Base-by-base conservation (phyloP, 2,888 invertebrate species). In the Syritta pipiens region DNA sequence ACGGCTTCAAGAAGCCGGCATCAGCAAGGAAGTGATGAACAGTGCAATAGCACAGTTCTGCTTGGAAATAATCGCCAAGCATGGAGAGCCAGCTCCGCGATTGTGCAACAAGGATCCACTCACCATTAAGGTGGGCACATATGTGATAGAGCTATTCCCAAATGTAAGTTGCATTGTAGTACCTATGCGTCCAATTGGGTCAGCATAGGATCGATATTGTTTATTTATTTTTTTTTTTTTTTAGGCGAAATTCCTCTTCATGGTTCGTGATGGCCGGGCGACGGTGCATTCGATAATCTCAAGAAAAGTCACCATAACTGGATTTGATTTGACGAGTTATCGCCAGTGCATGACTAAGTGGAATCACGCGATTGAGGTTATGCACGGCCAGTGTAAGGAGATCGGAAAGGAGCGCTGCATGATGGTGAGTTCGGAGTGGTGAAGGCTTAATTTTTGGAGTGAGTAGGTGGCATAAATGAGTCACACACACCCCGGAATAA, bases 21-120 rank as follows among this genome's bases (percentile, higher is more conserved):
- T 99, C 81, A 94, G 95, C 65, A 95, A 96, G 89, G 93, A 95
- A 86, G 96, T 97, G 83, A 92, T 99, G 87, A 97, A 99, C 90
- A 94, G 96, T 85, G 99, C 99, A 62, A 95, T 99, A 84, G 96
- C 98, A 30, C 95, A 98, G 44, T 99, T 99, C 90, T 97, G 98
- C 86, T 90, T 98, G 82, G 98, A 98, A 90, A 95, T 98, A 86
- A 97, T 98, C 84, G 97, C 96, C 72, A 94, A 95, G 83, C 98
- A 99, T 90, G 99, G 99, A 40, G 97, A 97, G 85, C 95, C 97
- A 22, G 98, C 99, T 59, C 93, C 96, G 76, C 91, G 98, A 55
- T 92, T 99, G 81, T 99, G 99, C 91, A 99, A 99, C 91, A 99
- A 99, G 90, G 99, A 99, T 90, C 99, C 99, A 55, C 93, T 99